Evolutionary conservation across 2,113 vertebrate species (phyloP).

Genomic region (Opisthocomus hoazin): DNA sequence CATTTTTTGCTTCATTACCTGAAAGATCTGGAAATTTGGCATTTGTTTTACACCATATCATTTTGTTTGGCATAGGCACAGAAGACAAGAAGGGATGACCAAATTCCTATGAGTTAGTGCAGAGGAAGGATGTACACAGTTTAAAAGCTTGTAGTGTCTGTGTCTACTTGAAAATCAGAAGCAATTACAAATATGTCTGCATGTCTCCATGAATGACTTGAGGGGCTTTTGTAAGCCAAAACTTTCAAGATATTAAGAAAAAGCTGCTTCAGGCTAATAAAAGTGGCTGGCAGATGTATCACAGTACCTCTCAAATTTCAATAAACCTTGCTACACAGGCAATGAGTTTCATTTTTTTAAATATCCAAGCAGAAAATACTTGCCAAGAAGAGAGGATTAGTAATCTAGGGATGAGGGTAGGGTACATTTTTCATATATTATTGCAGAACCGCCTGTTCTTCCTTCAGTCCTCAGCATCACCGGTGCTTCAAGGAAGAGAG

Average conservation of each 20-base stretch:
- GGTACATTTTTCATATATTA: neutral
- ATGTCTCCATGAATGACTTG: neutral
- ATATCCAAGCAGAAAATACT: neutral
- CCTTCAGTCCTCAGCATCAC: neutral
- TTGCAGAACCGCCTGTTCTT: neutral
- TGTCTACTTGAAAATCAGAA: neutral
- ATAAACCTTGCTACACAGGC: neutral
- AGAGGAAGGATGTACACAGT: neutral
- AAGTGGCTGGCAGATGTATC: neutral
- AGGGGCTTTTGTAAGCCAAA: neutral
- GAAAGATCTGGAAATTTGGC: neutral
- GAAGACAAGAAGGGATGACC: neutral
- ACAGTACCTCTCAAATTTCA: neutral
- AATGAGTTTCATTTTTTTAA: neutral
- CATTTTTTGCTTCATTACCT: neutral
- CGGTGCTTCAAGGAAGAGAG: neutral
- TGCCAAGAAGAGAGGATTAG: neutral
- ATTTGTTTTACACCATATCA: neutral
- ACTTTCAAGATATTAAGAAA: neutral
- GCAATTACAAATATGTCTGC: neutral
- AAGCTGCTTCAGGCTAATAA: neutral
- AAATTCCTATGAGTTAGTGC: neutral
- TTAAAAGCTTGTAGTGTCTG: neutral
- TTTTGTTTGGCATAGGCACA: neutral
- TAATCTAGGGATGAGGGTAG: neutral